A percentile compares a stretch with the other conserved stretches of the same genome.
phyloP scores from a whole-genome alignment of 2,797 vertebrate species.

The Tauraco hartlaubi region DNA sequence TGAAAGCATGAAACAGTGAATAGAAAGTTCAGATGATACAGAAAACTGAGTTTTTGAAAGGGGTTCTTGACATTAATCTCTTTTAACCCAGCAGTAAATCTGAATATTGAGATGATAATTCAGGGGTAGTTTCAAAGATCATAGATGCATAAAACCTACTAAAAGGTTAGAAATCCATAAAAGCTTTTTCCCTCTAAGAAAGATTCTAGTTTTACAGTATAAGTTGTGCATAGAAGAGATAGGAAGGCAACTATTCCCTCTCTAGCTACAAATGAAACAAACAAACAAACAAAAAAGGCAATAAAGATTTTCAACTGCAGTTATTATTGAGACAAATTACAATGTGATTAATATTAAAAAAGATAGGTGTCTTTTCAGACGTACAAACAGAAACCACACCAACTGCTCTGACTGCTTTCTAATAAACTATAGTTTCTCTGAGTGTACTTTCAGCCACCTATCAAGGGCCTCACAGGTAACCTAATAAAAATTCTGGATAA shows the following conservation, averaged over 20 bases:
- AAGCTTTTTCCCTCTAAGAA: not conserved
- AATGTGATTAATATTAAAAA: accelerated
- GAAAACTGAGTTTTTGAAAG: not conserved
- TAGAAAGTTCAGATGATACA: not conserved
- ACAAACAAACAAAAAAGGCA: not conserved
- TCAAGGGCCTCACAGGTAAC: not conserved
- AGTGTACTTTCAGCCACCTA: not conserved
- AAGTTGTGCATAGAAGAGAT: not conserved
- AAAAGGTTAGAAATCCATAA: not conserved
- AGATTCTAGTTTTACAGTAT: not conserved
- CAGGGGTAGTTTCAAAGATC: not conserved
- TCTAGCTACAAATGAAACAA: not conserved
- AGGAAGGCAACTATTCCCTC: not conserved
- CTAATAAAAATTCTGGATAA: not conserved
- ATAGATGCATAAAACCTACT: not conserved
- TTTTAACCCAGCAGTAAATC: not conserved
- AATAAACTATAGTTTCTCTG: not conserved
- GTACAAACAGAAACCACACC: not conserved
- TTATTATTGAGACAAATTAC: not conserved
- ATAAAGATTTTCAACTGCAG: not conserved
- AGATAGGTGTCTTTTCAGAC: not conserved
- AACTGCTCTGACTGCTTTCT: not conserved
- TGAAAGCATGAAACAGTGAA: not conserved
- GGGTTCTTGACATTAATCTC: accelerated
- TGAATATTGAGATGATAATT: not conserved